Evolutionary conservation across 2,113 vertebrate species (phyloP).

Genomic region (Vulpes lagopus): DNA sequence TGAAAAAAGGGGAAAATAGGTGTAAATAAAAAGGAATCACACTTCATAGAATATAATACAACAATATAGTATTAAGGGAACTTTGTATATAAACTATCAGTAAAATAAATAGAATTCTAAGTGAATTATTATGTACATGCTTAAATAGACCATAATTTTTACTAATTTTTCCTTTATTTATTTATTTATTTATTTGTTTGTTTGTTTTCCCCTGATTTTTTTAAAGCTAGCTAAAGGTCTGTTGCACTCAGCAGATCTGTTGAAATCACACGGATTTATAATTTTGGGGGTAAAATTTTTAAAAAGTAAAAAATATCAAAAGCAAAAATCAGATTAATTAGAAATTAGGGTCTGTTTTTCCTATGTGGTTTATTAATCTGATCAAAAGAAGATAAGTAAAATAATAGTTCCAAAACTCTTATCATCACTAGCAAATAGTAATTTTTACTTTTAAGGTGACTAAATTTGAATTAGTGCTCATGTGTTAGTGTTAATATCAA

Average conservation of each 20-base stretch:
- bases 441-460: neutral
- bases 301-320: neutral
- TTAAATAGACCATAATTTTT: neutral
- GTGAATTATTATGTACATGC: neutral
- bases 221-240: neutral
- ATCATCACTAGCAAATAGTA: neutral
- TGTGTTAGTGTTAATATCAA: neutral
- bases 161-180: neutral
- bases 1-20: neutral
- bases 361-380: neutral
- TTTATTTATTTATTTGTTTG: too few species aligned
- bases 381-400: neutral
- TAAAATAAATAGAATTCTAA: neutral
- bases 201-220: neutral
- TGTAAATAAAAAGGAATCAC: slow-evolving; percentile 5
- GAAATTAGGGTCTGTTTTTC: slow-evolving; percentile 29
- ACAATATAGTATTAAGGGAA: neutral
- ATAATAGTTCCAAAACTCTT: neutral
- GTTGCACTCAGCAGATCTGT: neutral
- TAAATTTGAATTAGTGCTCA: neutral
- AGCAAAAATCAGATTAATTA: slow-evolving; percentile 45
- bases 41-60: neutral
- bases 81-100: neutral
- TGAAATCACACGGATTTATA: slow-evolving; percentile 2
- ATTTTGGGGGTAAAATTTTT: neutral